Evolutionary conservation across 1,140 invertebrate genomes (phyloP).

Genomic region (Diprion similis): DNA sequence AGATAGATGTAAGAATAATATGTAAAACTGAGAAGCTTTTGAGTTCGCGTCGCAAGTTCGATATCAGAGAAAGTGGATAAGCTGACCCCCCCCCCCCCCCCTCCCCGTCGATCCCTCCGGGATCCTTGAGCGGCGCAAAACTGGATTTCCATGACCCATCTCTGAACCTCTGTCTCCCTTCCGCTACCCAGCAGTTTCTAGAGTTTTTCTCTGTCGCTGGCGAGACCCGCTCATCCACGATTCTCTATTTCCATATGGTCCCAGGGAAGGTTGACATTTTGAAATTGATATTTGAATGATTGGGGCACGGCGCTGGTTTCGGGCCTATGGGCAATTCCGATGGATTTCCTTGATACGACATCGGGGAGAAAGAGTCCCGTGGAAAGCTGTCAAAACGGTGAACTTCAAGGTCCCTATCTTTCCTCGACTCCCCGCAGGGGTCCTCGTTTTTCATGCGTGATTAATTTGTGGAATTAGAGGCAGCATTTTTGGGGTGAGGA

Average conservation of each 20-base stretch:
- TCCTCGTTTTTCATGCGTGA: too few relatives aligned
- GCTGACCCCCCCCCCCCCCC: conserved; percentile 51
- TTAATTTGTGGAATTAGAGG: too few relatives aligned
- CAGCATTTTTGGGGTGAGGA: too few relatives aligned
- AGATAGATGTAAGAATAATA: conserved; percentile 54
- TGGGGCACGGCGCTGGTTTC: background rate
- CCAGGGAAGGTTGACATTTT: conserved; percentile 41
- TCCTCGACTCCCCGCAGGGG: too few relatives aligned
- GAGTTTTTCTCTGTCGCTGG: background rate
- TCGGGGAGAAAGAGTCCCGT: background rate
- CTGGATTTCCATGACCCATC: conserved; percentile 57
- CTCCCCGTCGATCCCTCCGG: too few relatives aligned
- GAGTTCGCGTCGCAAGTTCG: conserved; percentile 43
- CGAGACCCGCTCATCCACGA: background rate
- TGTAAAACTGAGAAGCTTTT: conserved; percentile 53
- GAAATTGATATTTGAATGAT: conserved; percentile 52
- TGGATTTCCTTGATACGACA: background rate
- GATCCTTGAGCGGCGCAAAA: conserved; percentile 42
- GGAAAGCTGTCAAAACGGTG: background rate
- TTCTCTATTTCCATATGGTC: conserved; percentile 16
- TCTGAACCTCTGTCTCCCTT: conserved; percentile 28
- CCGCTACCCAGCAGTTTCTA: conserved; percentile 38
- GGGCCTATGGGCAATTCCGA: background rate
- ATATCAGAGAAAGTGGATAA: conserved; percentile 27
- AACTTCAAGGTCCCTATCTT: background rate